Base-by-base conservation (phyloP, 2,113 vertebrate genomes). In the Pogonocichla stellata region DNA sequence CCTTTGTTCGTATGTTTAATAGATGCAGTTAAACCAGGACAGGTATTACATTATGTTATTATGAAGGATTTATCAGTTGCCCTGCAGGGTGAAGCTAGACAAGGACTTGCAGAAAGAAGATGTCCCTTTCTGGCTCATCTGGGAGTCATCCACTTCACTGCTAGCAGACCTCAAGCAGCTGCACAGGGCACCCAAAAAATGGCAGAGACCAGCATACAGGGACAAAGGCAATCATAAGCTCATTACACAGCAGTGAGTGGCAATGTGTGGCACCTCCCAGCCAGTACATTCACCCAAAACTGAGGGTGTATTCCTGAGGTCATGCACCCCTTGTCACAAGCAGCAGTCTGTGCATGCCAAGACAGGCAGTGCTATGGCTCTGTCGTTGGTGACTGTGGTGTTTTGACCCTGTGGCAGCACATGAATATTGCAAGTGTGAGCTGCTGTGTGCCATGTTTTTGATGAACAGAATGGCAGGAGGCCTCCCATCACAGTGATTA, bases 191-290 rank as follows among this genome's bases (percentile, higher is more conserved):
- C 5, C n/a, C 26, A 6, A 56, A 74, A 69, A 47, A 24, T 1
- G 2, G 19, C 40, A 33, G 58, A 58, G 57, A 34, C 20, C 5
- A 62, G 54, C 28, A 48, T 3, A 33, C 8, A 47, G 5, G 12
- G 9, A 22, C 12, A 57, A 78, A 51, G 4, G 22, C 4, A 12
- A 24, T 19, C 2, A 2, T 25, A 13, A 79, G 6, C 8, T 14
- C 19, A 29, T 19, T 50, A 16, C 31, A 33, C 4, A 31, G 23
- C 8, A 45, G 61, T 0, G 0, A 47, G 23, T 19, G 12, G 13
- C 25, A 38, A 4, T 36, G 24, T 25, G 11, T 16, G 33, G 33
- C 25, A 42, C 28, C 8, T 26, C 13, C 14, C 26, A 42, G 33
- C 3, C 43, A 80, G 36, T 20, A n/a, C 2, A 4, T 38, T 38